phyloP scores from a whole-genome alignment of 1,140 invertebrate genomes.

The Hyles vespertilio region DNA sequence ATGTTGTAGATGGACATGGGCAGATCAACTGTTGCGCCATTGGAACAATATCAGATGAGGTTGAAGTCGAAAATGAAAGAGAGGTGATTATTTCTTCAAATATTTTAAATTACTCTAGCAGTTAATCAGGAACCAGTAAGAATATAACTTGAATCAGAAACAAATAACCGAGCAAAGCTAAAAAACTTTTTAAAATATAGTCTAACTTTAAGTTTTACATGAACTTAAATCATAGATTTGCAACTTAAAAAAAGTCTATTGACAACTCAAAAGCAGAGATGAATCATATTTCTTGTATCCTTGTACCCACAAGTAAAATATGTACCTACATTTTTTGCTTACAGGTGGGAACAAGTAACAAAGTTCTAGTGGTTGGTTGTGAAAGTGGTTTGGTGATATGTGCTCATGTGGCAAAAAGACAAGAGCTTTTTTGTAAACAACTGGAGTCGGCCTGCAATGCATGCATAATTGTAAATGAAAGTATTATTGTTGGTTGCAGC shows the following conservation, averaged over 20 bases:
- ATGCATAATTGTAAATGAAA: slow-evolving; percentile 57
- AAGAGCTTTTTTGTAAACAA: slow-evolving; percentile 60
- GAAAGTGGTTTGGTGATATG: slow-evolving; percentile 79
- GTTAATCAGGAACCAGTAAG: too few species aligned
- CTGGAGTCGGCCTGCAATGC: slow-evolving; percentile 75
- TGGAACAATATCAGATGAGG: slow-evolving; percentile 36
- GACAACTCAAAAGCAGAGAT: background rate
- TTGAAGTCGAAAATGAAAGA: slow-evolving; percentile 57
- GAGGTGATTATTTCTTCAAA: slow-evolving; percentile 42
- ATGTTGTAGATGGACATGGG: slow-evolving; percentile 66
- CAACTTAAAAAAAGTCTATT: too few species aligned
- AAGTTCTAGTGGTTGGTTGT: slow-evolving; percentile 79
- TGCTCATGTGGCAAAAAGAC: slow-evolving; percentile 76
- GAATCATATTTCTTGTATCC: background rate
- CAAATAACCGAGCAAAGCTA: too few species aligned
- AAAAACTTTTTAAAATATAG: too few species aligned
- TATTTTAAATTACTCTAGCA: background rate
- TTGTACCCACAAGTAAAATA: background rate
- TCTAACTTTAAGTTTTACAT: too few species aligned
- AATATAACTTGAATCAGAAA: too few species aligned
- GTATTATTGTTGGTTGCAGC: slow-evolving; percentile 70
- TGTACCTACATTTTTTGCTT: slow-evolving; percentile 28
- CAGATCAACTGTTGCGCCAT: slow-evolving; percentile 65
- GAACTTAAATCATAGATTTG: too few species aligned
- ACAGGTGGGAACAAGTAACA: slow-evolving; percentile 81